Evolutionary conservation across 2,113 vertebrate genomes (phyloP).

Genomic region (Cyprinus carpio): DNA sequence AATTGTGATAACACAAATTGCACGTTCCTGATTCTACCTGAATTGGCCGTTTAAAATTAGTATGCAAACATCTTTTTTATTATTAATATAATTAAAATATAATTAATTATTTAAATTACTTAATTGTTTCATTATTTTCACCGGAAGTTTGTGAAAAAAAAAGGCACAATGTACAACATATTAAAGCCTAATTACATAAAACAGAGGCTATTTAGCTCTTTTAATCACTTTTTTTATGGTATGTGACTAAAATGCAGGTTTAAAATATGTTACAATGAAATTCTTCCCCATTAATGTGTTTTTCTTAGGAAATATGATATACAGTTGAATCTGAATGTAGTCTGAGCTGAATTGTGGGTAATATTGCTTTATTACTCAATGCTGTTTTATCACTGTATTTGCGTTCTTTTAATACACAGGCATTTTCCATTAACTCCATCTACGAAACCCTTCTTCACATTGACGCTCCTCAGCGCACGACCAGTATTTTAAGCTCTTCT

Average conservation of each 20-base stretch:
- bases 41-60: background rate
- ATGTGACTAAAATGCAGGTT: background rate
- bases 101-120: too few relatives aligned
- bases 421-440: conserved; percentile 11
- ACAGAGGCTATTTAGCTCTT: background rate
- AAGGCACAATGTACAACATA: background rate
- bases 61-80: too few relatives aligned
- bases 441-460: conserved; percentile 11
- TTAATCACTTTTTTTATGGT: background rate
- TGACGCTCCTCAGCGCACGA: background rate
- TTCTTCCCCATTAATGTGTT: background rate
- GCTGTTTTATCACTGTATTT: background rate
- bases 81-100: too few relatives aligned
- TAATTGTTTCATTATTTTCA: background rate
- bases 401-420: background rate
- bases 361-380: background rate
- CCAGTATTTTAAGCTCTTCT: conserved; percentile 44
- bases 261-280: background rate
- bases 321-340: background rate
- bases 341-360: background rate
- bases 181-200: background rate
- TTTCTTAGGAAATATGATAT: background rate
- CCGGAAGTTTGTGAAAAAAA: background rate
- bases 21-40: background rate
- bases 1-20: background rate